Percentiles rank a stretch among this genome's conserved stretches.
Evolutionary conservation across 2,888 invertebrate species (phyloP).

Genomic region (Platycheirus albimanus): DNA sequence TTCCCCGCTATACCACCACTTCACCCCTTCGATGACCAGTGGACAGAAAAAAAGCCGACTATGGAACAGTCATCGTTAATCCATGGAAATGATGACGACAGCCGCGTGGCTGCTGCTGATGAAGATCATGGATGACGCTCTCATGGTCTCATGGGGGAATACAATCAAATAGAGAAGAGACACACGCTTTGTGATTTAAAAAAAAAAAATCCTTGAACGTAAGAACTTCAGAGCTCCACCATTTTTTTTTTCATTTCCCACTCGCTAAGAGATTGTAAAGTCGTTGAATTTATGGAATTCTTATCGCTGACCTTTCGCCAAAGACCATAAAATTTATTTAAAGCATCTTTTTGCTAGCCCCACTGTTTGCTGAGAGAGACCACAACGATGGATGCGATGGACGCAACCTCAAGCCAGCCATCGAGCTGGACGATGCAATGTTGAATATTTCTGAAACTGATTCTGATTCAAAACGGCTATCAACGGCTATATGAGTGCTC

Average conservation of each 20-base stretch:
- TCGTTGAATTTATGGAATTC: conserved; percentile 72
- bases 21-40: background rate
- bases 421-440: background rate
- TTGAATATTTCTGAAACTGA: conserved; percentile 35
- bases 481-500: conserved; percentile 33
- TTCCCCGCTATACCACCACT: background rate
- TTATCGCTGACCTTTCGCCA: conserved; percentile 75
- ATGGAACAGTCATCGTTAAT: conserved; percentile 54
- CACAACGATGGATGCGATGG: no score
- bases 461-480: conserved; percentile 49
- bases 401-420: no score
- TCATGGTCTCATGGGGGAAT: background rate
- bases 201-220: conserved; percentile 63
- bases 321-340: conserved; percentile 70
- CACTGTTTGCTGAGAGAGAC: conserved; percentile 2
- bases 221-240: conserved; percentile 51
- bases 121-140: conserved; percentile 37
- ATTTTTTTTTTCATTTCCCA: background rate
- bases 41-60: conserved; percentile 11
- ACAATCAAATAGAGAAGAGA: conserved; percentile 58
- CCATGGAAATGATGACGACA: conserved; percentile 68
- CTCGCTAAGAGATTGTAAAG: conserved; percentile 63
- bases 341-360: conserved; percentile 43
- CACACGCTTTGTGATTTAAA: conserved; percentile 52
- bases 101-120: conserved; percentile 46